Base-by-base conservation (phyloP, 2,888 invertebrate species). In the Diplazon laetatorius region DNA sequence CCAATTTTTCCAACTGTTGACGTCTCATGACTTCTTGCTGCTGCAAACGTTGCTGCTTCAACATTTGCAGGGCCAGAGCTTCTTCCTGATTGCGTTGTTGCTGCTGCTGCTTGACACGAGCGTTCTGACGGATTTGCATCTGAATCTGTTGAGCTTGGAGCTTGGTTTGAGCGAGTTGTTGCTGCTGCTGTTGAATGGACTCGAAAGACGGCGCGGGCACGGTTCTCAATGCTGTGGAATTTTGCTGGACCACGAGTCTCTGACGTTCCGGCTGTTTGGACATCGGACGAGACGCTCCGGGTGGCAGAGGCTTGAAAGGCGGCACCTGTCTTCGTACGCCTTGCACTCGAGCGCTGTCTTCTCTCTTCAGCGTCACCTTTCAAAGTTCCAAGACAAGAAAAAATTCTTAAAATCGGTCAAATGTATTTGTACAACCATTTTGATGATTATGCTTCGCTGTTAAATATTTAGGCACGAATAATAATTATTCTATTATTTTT, bases 221-320 rank as follows among this genome's bases (percentile, higher is more conserved):
- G 0, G 85, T 87, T 20, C 85, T 87, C 25, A 87, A 76, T 39
- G 81, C 85, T 2, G 89, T 89, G 20, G 85, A 84, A 71, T 90
- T 90, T 16, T 89, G 88, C 65, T 90, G 91, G 0, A 91, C 89
- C 0, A 89, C 84, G 35, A 90, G 80, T 70, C 86, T 86, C 74
- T 90, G 89, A 18, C 85, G 88, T 79, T 90, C 94, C 37, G 95
- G 94, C 62, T 96, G 96, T 81, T 96, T 93, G 0, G 95, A 96
- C 89, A 93, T 95, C 2, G 91, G 91, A 10, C 91, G 84, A 3
- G 84, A 76, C 4, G 80, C 85, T 2, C 89, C 94, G 22, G 95
- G 93, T 50, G 96, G 96, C 81, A 96, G 92, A 0, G 96, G 96
- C 87, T 93, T 95, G 91, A 97, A 97, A 0, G 96, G 94, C 37